Evolutionary conservation across 2,113 vertebrate species (phyloP).

Genomic region (Oplegnathus fasciatus): DNA sequence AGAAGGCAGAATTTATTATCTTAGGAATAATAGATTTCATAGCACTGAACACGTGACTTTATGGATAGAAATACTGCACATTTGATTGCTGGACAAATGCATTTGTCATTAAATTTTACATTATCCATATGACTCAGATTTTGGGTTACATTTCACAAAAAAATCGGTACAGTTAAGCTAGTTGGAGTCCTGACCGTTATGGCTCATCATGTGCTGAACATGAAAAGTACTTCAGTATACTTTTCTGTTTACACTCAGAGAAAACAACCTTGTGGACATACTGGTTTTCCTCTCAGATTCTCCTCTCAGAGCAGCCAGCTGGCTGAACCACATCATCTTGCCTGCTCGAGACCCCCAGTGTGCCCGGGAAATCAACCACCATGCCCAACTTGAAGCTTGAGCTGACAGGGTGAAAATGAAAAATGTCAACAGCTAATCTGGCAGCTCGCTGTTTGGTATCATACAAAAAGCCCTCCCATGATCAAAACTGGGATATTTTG

Average conservation of each 20-base stretch:
- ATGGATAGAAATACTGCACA: conserved; percentile 16
- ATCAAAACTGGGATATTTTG: conserved; percentile 12
- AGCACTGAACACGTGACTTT: background rate
- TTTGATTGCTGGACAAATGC: conserved; percentile 2
- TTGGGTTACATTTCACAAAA: background rate
- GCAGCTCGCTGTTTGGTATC: background rate
- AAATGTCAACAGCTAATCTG: conserved; percentile 54
- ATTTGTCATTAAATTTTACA: conserved; percentile 13
- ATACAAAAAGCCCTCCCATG: background rate
- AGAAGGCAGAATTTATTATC: background rate
- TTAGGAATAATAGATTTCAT: conserved; percentile 6
- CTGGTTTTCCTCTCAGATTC: conserved; percentile 7
- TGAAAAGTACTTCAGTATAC: background rate
- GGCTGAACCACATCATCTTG: conserved; percentile 12
- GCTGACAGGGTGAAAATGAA: conserved; percentile 60
- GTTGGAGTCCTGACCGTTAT: background rate
- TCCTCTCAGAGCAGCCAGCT: conserved; percentile 43
- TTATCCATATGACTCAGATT: conserved; percentile 44
- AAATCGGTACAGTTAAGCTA: conserved; percentile 6
- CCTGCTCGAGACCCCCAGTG: conserved; percentile 25
- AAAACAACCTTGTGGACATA: background rate
- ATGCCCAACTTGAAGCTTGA: conserved; percentile 20
- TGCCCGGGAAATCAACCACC: conserved; percentile 29
- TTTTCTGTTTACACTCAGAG: conserved; percentile 37
- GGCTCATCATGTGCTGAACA: background rate